Conservation (phyloP, 2,888 invertebrate genomes). For the Arge pagana region DNA sequence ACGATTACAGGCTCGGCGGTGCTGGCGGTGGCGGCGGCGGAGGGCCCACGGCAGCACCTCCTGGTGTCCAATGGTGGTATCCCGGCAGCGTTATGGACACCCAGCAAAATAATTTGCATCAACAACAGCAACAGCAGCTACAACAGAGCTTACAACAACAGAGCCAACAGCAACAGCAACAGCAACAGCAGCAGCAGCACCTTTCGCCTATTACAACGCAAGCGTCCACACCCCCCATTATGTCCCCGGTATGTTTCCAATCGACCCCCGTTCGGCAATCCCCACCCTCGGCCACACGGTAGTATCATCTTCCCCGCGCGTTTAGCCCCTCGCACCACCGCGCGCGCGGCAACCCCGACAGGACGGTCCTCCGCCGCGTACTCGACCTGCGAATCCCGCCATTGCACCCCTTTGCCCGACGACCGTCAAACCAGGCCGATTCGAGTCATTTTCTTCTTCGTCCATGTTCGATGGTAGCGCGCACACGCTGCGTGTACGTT, state of each 20-base stretch:
- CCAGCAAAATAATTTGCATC: conserved; percentile 65
- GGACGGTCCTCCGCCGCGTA: no score
- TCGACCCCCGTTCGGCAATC: conserved; percentile 9
- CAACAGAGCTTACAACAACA: conserved; percentile 56
- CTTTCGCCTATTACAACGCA: conserved; percentile 54
- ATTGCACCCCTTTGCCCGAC: no score
- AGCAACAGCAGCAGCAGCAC: conserved; percentile 58
- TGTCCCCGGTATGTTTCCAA: conserved; percentile 54
- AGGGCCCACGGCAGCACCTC: conserved; percentile 54
- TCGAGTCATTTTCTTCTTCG: no score
- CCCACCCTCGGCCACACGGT: no score
- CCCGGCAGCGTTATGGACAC: conserved; percentile 68
- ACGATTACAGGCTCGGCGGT: conserved; percentile 76
- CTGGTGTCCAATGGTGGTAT: conserved; percentile 77
- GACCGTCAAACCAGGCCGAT: no score
- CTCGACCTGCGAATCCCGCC: no score
- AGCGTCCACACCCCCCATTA: conserved; percentile 54
- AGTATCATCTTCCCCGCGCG: no score
- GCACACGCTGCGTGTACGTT: no score
- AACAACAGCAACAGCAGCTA: conserved; percentile 62
- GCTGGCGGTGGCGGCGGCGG: conserved; percentile 57
- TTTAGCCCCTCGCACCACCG: no score
- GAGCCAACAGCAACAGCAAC: conserved; percentile 56
- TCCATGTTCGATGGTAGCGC: no score
- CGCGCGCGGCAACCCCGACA: no score